Base-by-base conservation (phyloP, 2,797 vertebrate genomes). In the Acanthiza pusilla region DNA sequence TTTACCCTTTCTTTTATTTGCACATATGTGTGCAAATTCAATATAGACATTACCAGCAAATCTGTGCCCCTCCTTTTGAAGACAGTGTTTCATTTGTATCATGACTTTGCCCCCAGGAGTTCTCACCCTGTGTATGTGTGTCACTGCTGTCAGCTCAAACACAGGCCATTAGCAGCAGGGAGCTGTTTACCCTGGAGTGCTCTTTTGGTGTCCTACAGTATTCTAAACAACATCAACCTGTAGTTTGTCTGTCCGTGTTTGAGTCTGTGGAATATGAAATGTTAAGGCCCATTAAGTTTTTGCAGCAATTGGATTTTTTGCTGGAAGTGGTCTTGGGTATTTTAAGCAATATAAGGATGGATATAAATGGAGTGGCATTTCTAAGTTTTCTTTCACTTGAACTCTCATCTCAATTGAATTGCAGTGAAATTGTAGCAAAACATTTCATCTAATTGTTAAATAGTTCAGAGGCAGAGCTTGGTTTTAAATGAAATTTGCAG, bases 401-500 rank as follows among this genome's bases (percentile, higher is more conserved):
- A 92, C 62, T 96, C 77, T 96, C 92, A 58, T 96, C 54, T 88
- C 65, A 71, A 5, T 43, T 91, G 90, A 95, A 91, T 86, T 90
- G 71, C 62, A 62, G 63, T 94, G 85, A 95, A 97, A 95, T 29
- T 45, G 36, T 71, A 85, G 40, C 78, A 96, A 96, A 96, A 72
- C 63, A 62, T 91, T 94, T 94, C 10, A 96, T 96, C 85, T 96
- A 97, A 96, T 96, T 98, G 86, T 91, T 95, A 92, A 96, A 85
- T 65, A 88, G 42, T 81, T 96, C 72, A 54, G 53, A 90, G 75
- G 55, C 36, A 92, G 73, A 83, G 66, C 90, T 97, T 4, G 1
- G 55, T 94, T 91, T 96, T 93, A 96, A 95, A 96, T 95, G 82
- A 96, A 74, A 95, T 97, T 95, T 96, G 79, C 65, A 40, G 57